Evolutionary conservation across 2,888 invertebrate species (phyloP).

Genomic region (Nomada ruficornis): DNA sequence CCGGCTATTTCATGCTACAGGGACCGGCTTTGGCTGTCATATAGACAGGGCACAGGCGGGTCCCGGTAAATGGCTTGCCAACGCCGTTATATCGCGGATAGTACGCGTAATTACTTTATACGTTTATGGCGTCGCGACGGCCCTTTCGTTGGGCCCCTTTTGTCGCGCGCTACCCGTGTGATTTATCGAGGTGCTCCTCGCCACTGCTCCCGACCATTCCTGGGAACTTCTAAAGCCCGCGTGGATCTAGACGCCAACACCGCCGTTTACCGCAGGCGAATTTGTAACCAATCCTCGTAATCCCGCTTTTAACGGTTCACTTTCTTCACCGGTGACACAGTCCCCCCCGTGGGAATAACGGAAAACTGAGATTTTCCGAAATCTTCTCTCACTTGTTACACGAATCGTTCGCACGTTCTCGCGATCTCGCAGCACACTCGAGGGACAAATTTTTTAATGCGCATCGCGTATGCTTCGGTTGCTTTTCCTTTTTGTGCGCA

Average conservation of each 20-base stretch:
- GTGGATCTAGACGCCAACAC: conserved; percentile 50
- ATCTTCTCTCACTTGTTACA: neutral
- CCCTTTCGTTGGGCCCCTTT: conserved; percentile 75
- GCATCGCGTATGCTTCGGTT: too few relatives aligned
- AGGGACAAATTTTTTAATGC: too few relatives aligned
- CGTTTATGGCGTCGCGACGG: conserved; percentile 71
- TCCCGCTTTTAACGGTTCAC: conserved; percentile 35
- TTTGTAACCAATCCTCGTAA: conserved; percentile 65
- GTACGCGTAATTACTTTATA: conserved; percentile 78
- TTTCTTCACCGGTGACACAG: conserved; percentile 25
- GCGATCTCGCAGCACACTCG: too few relatives aligned
- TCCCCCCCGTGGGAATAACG: neutral
- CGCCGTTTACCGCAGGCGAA: conserved; percentile 58
- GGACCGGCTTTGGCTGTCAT: conserved; percentile 31
- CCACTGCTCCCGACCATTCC: conserved; percentile 47
- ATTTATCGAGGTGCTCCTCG: conserved; percentile 68
- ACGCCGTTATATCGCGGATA: conserved; percentile 64
- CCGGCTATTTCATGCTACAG: conserved; percentile 50
- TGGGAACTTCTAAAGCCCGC: conserved; percentile 68
- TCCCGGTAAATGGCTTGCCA: conserved; percentile 68
- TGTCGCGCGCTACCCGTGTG: conserved; percentile 69
- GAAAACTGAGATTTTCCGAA: conserved; percentile 6
- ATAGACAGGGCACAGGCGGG: conserved; percentile 55
- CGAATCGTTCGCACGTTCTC: too few relatives aligned
- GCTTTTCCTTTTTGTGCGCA: too few relatives aligned